Evolutionary conservation across 2,113 vertebrate genomes (phyloP).

Genomic region (Ptilonorhynchus violaceus): DNA sequence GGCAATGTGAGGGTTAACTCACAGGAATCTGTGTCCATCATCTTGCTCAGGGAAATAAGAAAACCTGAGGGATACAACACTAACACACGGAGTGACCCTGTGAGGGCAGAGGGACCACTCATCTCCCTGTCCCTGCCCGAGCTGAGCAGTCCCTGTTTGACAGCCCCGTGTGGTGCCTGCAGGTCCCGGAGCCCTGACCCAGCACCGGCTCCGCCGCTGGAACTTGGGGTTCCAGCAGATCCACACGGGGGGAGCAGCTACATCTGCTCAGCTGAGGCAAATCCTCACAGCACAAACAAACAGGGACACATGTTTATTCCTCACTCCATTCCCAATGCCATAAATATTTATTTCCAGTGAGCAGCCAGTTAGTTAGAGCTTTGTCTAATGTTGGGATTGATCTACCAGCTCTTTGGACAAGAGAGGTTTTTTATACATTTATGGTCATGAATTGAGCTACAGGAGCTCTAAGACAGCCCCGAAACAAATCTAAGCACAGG

Average conservation of each 20-base stretch:
- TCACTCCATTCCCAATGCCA: background rate
- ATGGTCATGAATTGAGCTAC: background rate
- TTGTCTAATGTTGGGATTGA: background rate
- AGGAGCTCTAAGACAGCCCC: background rate
- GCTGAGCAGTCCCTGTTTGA: background rate
- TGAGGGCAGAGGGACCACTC: background rate
- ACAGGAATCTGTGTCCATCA: background rate
- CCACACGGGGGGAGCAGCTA: background rate
- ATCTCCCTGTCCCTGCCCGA: accelerated
- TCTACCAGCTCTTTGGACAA: background rate
- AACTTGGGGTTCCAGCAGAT: background rate
- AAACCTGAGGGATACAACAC: background rate
- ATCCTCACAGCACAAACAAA: background rate
- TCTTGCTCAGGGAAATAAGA: background rate
- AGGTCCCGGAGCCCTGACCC: background rate
- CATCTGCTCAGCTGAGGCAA: background rate
- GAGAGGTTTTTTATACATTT: background rate
- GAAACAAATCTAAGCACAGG: background rate
- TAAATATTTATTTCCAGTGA: conserved; percentile 39
- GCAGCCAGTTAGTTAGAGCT: conserved; percentile 21
- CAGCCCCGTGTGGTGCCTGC: accelerated
- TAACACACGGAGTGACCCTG: accelerated
- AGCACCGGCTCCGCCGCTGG: background rate
- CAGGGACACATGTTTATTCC: conserved; percentile 21
- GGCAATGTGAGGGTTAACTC: background rate